These are phyloP conservation scores for Mylabris phalerata DNA, from an alignment of 1,140 invertebrate genomes.

Conservation along the genomic window DNA sequence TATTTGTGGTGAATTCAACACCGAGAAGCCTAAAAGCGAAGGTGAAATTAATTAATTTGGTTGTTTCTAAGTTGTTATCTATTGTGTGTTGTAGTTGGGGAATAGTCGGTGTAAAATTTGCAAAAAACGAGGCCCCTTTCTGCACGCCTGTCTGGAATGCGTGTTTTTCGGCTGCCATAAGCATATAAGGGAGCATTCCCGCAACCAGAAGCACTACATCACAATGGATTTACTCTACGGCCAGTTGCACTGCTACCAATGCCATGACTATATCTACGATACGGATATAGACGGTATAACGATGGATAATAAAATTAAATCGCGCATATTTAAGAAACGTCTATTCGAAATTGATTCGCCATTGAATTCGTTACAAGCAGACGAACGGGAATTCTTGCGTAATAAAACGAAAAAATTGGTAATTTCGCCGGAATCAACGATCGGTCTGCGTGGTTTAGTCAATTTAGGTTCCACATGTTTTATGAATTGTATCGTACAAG, in stretches of 20 bases:
- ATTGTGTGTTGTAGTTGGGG: slow-evolving; percentile 52
- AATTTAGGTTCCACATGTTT: slow-evolving; percentile 99
- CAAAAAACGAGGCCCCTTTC: slow-evolving; percentile 61
- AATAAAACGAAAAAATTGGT: slow-evolving; percentile 68
- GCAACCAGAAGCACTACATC: slow-evolving; percentile 71
- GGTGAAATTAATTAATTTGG: slow-evolving; percentile 44
- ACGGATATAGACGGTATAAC: slow-evolving; percentile 46
- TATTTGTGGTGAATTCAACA: slow-evolving; percentile 66
- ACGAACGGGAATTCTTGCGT: slow-evolving; percentile 61
- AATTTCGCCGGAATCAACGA: slow-evolving; percentile 74
- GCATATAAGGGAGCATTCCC: slow-evolving; percentile 82
- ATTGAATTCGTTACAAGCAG: slow-evolving; percentile 69
- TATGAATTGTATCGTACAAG: slow-evolving; percentile 97
- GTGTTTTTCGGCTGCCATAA: slow-evolving; percentile 86
- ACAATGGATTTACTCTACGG: slow-evolving; percentile 84
- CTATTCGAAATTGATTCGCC: slow-evolving; percentile 38
- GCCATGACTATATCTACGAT: slow-evolving; percentile 75
- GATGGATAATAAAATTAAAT: slow-evolving; percentile 38
- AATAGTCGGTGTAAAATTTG: slow-evolving; percentile 73
- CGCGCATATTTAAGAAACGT: slow-evolving; percentile 32
- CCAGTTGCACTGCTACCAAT: slow-evolving; percentile 85
- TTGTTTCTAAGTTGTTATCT: no score
- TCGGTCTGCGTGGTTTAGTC: slow-evolving; percentile 84
- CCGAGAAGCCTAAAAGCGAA: slow-evolving; percentile 63
- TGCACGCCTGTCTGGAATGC: slow-evolving; percentile 87